These are phyloP conservation scores for Trachemys scripta DNA, from an alignment of 2,113 vertebrate genomes.

Conservation along the genomic window DNA sequence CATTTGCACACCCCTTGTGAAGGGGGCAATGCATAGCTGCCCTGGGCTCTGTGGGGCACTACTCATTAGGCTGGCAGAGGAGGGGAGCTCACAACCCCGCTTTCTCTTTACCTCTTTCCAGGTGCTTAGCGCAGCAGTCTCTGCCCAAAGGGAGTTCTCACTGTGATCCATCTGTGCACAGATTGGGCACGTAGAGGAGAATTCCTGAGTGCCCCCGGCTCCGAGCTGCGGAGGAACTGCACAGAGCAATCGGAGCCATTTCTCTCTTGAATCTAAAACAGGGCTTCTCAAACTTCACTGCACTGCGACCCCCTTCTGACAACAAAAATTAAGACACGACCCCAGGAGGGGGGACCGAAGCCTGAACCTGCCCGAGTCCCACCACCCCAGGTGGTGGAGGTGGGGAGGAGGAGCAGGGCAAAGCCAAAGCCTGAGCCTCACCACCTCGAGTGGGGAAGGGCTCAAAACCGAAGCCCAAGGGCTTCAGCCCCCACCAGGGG, in stretches of 20 bases:
- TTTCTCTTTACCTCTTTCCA: neutral
- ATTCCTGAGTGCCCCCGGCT: fast-evolving
- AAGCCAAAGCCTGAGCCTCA: too few species aligned
- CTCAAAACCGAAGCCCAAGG: too few species aligned
- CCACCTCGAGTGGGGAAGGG: too few species aligned
- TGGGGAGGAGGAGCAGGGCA: too few species aligned
- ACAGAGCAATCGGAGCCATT: neutral
- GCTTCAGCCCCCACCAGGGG: too few species aligned
- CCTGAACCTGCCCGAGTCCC: too few species aligned
- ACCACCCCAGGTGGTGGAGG: too few species aligned
- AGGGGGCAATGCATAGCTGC: neutral
- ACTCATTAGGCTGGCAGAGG: neutral
- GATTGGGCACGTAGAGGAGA: neutral
- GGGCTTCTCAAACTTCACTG: too few species aligned
- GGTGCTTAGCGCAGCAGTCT: neutral
- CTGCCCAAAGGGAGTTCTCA: neutral
- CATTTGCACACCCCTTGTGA: neutral
- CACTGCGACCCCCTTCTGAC: too few species aligned
- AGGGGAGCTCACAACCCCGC: neutral
- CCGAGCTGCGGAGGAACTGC: neutral
- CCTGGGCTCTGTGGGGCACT: neutral
- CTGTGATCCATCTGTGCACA: neutral
- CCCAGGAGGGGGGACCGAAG: too few species aligned
- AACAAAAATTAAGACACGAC: too few species aligned
- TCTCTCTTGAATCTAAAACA: neutral